A percentile compares a stretch with the other conserved stretches of the same genome.
Conservation (phyloP, 2,113 vertebrate genomes). For the Pyxicephalus adspersus region DNA sequence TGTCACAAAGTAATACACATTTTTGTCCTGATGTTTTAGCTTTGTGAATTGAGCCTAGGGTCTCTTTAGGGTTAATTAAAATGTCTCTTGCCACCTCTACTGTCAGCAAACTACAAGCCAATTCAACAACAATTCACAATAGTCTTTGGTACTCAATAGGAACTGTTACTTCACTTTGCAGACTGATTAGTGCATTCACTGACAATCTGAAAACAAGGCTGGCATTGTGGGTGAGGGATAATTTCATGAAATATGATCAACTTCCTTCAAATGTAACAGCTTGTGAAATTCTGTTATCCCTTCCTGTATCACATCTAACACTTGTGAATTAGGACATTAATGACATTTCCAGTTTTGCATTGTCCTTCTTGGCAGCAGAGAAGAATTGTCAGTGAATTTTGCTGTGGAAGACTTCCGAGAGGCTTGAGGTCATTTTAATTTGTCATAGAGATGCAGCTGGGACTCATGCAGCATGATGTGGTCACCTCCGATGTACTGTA, state of each 20-base stretch:
- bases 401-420: background rate
- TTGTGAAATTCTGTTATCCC: conserved; percentile 28
- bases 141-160: background rate
- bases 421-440: no score
- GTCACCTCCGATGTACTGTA: no score
- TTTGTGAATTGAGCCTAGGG: no score
- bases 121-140: background rate
- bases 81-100: background rate
- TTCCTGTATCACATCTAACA: conserved; percentile 2
- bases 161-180: background rate
- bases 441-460: no score
- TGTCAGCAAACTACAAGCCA: background rate
- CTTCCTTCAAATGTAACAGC: conserved; percentile 5
- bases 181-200: conserved; percentile 15
- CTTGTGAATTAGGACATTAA: conserved; percentile 1
- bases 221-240: conserved; percentile 7
- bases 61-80: background rate
- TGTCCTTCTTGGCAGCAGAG: background rate
- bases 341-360: background rate
- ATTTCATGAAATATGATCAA: conserved; percentile 16
- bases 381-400: background rate
- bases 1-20: no score
- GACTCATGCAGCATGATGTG: no score
- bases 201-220: conserved; percentile 15
- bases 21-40: no score